Evolutionary conservation across 2,113 vertebrate genomes (phyloP).

Genomic region (Myanophis thanlyinensis): DNA sequence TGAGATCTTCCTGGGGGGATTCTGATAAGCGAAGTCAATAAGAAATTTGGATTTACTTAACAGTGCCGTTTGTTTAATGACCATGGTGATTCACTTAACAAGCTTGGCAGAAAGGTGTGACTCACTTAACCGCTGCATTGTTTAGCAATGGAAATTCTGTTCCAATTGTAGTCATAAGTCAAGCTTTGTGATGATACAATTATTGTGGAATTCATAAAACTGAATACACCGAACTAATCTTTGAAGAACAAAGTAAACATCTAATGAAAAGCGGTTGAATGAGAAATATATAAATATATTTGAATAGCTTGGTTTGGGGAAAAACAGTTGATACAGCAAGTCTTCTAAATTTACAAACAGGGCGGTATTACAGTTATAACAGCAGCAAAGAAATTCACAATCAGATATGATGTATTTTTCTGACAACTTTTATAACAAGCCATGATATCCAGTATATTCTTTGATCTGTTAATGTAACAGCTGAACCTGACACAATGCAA

Average conservation of each 20-base stretch:
- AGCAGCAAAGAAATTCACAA: background rate
- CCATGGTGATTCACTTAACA: background rate
- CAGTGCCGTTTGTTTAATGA: background rate
- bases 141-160: background rate
- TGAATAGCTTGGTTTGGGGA: background rate
- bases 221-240: background rate
- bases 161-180: background rate
- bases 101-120: background rate
- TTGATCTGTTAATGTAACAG: background rate
- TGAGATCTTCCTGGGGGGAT: background rate
- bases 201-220: background rate
- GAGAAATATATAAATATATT: background rate
- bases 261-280: background rate
- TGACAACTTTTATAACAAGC: slow-evolving; percentile 16
- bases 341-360: background rate
- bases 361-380: background rate
- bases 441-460: background rate
- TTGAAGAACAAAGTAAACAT: background rate
- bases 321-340: background rate
- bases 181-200: background rate
- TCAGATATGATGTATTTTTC: slow-evolving; percentile 8
- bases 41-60: background rate
- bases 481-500: slow-evolving; percentile 32
- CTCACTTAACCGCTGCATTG: background rate
- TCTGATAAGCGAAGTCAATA: background rate